phyloP scores from a whole-genome alignment of 2,888 invertebrate genomes.

The Eilema sororculum region DNA sequence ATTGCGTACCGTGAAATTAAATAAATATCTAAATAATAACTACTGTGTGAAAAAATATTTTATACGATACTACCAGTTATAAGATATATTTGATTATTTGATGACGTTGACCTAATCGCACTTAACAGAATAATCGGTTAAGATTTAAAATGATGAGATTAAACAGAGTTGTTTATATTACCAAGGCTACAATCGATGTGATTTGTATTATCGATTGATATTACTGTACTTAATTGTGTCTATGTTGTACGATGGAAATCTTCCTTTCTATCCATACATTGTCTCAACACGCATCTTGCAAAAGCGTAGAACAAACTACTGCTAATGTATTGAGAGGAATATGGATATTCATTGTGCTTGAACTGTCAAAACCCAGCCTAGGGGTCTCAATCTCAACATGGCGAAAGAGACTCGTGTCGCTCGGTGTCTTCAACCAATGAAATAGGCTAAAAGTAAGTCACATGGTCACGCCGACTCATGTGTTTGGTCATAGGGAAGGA shows the following conservation, averaged over 20 bases:
- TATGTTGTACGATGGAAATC: no score
- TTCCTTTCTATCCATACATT: neutral
- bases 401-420: neutral
- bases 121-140: no score
- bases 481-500: no score
- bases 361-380: neutral
- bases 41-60: neutral
- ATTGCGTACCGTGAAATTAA: neutral
- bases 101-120: neutral
- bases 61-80: neutral
- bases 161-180: neutral
- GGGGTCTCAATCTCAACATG: neutral
- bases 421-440: neutral
- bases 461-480: no score
- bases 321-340: no score
- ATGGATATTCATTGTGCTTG: neutral
- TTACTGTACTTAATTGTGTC: neutral
- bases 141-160: no score
- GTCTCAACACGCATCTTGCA: neutral
- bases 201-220: neutral
- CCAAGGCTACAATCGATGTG: neutral
- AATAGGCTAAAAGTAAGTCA: no score
- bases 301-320: neutral
- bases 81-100: neutral
- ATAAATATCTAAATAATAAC: neutral